A percentile compares a stretch with the other conserved stretches of the same genome.
phyloP scores from a whole-genome alignment of 1,140 invertebrate species.

The Steinernema khuongi region DNA sequence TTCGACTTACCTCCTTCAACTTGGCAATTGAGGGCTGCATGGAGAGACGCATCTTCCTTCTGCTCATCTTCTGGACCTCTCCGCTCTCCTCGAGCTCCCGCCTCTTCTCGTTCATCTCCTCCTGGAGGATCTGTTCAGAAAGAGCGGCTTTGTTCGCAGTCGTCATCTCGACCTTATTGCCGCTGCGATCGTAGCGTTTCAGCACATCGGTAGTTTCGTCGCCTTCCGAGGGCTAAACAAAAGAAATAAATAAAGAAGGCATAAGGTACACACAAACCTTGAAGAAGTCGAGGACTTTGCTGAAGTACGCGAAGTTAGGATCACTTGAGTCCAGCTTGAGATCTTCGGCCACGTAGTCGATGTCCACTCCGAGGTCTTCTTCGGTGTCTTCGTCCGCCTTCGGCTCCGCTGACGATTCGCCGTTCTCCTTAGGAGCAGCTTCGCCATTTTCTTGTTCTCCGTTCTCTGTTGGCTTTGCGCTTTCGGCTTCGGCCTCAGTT shows the following conservation, averaged over 20 bases:
- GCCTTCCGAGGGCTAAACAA: conserved; percentile 30
- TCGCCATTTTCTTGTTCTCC: conserved; percentile 22
- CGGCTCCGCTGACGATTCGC: conserved; percentile 32
- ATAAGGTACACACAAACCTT: conserved; percentile 38
- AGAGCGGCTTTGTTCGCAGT: conserved; percentile 42
- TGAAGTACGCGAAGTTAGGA: conserved; percentile 50
- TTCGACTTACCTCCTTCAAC: conserved; percentile 47
- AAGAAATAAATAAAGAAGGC: conserved; percentile 17
- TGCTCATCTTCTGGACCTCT: conserved; percentile 48
- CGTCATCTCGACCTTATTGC: conserved; percentile 28
- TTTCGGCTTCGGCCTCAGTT: conserved; percentile 14
- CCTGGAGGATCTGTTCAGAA: conserved; percentile 51
- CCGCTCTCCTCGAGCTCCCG: conserved; percentile 47
- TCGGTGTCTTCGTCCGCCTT: conserved; percentile 17
- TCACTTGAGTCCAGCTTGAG: conserved; percentile 46
- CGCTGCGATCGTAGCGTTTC: conserved; percentile 19
- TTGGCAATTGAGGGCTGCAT: conserved; percentile 56
- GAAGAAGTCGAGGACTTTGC: conserved; percentile 52
- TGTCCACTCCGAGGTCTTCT: conserved; percentile 42
- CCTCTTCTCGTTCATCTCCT: conserved; percentile 49
- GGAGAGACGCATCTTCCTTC: conserved; percentile 47
- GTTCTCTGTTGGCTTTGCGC: neutral
- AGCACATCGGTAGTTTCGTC: conserved; percentile 20
- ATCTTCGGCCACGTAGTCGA: conserved; percentile 52
- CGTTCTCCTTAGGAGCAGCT: conserved; percentile 14